Evolutionary conservation across 2,888 invertebrate species (phyloP).

Genomic region (Troides aeacus): DNA sequence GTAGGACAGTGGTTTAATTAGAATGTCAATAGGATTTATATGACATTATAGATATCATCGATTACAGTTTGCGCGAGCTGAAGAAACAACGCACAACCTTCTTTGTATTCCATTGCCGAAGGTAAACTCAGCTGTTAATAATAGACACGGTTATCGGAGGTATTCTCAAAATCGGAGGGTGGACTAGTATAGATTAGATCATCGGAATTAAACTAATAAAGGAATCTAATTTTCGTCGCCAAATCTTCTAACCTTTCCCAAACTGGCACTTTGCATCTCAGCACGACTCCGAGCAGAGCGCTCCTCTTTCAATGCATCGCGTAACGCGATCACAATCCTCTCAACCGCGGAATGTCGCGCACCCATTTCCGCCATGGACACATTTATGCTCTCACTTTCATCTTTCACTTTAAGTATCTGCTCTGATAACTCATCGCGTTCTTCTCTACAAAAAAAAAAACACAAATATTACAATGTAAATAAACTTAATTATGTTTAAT

Average conservation of each 20-base stretch:
- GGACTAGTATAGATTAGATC: neutral
- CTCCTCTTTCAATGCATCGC: slow-evolving; percentile 65
- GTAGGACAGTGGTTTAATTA: too few relatives aligned
- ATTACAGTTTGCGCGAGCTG: too few relatives aligned
- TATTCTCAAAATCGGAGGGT: neutral
- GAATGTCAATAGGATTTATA: too few relatives aligned
- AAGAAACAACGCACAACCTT: too few relatives aligned
- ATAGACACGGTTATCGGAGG: too few relatives aligned
- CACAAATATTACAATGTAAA: neutral
- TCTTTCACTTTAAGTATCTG: slow-evolving; percentile 42
- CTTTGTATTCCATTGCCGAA: too few relatives aligned
- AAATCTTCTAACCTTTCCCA: slow-evolving; percentile 48
- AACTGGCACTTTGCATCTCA: slow-evolving; percentile 47
- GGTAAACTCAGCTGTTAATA: too few relatives aligned
- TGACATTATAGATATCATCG: too few relatives aligned
- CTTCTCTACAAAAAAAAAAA: slow-evolving; percentile 45
- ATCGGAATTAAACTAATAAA: neutral
- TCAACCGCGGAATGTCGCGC: slow-evolving; percentile 50
- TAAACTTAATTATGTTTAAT: too few relatives aligned
- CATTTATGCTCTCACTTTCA: slow-evolving; percentile 52
- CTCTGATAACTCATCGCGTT: slow-evolving; percentile 56
- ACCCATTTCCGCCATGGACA: slow-evolving; percentile 51
- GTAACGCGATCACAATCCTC: slow-evolving; percentile 54
- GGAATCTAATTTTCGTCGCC: neutral
- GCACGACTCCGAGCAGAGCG: slow-evolving; percentile 51